Conservation (phyloP, 1,140 invertebrate genomes). For the Zaprionus ornatus region DNA sequence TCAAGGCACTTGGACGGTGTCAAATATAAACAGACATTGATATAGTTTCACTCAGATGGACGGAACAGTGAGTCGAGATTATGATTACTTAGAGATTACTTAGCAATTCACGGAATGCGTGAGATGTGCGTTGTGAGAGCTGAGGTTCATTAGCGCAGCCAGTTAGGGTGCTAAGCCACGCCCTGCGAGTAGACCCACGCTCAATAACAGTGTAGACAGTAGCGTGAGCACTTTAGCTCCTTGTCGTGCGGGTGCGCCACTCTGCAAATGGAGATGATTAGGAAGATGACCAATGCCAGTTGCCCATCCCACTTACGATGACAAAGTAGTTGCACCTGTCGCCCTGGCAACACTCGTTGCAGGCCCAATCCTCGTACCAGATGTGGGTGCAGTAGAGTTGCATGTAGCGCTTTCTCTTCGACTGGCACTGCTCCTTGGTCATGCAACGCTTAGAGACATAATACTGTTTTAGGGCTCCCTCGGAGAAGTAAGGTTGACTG, state of each 20-base stretch:
- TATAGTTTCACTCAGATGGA: conserved; percentile 28
- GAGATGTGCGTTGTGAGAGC: conserved; percentile 5
- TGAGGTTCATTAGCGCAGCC: conserved; percentile 1
- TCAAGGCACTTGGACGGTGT: conserved; percentile 58
- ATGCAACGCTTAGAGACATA: conserved; percentile 97
- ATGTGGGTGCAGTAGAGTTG: conserved; percentile 93
- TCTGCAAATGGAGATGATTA: conserved; percentile 38
- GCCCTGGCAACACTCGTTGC: conserved; percentile 98
- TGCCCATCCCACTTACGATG: conserved; percentile 90
- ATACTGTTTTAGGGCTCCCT: conserved; percentile 96
- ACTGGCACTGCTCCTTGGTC: conserved; percentile 91
- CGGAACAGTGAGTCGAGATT: conserved; percentile 22
- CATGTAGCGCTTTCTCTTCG: conserved; percentile 88
- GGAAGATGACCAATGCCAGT: not conserved
- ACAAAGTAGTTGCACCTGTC: conserved; percentile 98
- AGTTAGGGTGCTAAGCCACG: conserved; percentile 22
- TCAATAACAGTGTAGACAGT: conserved; percentile 12
- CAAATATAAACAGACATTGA: conserved; percentile 11
- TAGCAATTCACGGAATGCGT: conserved; percentile 22
- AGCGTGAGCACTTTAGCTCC: conserved; percentile 10
- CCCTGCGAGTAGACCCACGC: conserved; percentile 19
- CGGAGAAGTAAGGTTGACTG: conserved; percentile 97
- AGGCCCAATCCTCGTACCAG: conserved; percentile 99
- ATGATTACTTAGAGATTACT: conserved; percentile 28
- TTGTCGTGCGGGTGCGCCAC: conserved; percentile 31